Conservation (phyloP, 37 sponge, comb jelly and placozoan genomes). For the Aplysina aerophoba region DNA sequence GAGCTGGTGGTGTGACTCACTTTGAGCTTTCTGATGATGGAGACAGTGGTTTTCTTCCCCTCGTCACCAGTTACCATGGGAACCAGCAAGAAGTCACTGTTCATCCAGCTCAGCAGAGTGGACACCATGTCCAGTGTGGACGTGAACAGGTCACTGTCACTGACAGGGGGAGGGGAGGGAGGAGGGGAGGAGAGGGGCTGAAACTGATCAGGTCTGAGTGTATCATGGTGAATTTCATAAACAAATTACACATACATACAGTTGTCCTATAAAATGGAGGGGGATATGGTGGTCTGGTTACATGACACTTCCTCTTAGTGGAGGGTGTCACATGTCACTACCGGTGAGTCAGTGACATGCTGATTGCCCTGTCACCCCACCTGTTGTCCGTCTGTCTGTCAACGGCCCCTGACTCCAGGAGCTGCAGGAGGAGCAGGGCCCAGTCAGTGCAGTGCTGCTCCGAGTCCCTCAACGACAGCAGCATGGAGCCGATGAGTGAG, state of each 20-base stretch:
- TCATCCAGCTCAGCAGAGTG: constrained; percentile 62
- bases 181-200: too few relatives aligned
- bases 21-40: constrained; percentile 77
- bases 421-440: constrained; percentile 75
- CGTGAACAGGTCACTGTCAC: constrained; percentile 86
- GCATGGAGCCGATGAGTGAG: constrained; percentile 52
- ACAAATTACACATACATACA: neutral
- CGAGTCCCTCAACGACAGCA: constrained; percentile 10
- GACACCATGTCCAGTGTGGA: constrained; percentile 87
- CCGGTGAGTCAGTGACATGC: neutral
- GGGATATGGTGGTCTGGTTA: too few relatives aligned
- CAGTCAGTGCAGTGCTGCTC: constrained; percentile 72
- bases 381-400: constrained; percentile 85
- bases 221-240: neutral
- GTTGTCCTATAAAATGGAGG: too few relatives aligned
- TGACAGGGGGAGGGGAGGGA: neutral
- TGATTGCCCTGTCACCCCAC: constrained; percentile 31
- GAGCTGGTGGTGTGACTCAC: neutral
- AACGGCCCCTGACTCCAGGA: constrained; percentile 86
- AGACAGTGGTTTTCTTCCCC: constrained; percentile 64
- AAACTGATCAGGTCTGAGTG: too few relatives aligned
- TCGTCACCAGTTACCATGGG: constrained; percentile 66
- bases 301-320: too few relatives aligned
- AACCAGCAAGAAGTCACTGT: constrained; percentile 62
- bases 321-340: neutral